A percentile compares a stretch with the other conserved stretches of the same genome.
phyloP scores from a whole-genome alignment of 1,140 invertebrate species.

The Calycopis cecrops region DNA sequence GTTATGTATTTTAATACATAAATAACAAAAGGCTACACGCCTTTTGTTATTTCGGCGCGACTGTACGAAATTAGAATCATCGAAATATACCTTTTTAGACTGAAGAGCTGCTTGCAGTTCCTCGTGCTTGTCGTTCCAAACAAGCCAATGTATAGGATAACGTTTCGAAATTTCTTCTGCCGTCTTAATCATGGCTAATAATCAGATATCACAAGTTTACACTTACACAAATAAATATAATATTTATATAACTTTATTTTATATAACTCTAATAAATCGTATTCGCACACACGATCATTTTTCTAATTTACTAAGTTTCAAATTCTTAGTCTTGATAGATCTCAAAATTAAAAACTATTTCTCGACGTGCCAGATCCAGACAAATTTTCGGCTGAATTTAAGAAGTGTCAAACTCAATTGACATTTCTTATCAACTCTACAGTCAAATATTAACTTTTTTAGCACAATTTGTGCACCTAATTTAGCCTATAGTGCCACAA shows the following conservation, averaged over 20 bases:
- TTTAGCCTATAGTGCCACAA: too few relatives aligned
- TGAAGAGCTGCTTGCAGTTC: conserved; percentile 42
- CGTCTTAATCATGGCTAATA: conserved; percentile 41
- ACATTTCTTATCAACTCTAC: too few relatives aligned
- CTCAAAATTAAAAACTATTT: conserved; percentile 4
- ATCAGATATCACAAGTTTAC: not conserved
- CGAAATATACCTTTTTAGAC: conserved; percentile 38
- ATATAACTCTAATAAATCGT: not conserved
- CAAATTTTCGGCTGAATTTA: too few relatives aligned
- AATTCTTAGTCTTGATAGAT: too few relatives aligned
- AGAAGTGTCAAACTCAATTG: too few relatives aligned
- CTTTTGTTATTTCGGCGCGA: too few relatives aligned
- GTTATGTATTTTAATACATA: too few relatives aligned
- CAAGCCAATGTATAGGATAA: conserved; percentile 63
- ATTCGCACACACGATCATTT: conserved; percentile 2
- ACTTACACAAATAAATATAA: not conserved
- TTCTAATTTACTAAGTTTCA: not conserved
- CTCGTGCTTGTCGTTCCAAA: conserved; percentile 58
- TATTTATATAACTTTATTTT: not conserved
- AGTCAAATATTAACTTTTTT: too few relatives aligned
- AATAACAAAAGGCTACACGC: too few relatives aligned
- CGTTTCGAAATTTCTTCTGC: conserved; percentile 46
- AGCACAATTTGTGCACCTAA: too few relatives aligned
- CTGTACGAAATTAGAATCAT: not conserved
- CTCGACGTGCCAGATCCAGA: not conserved